Evolutionary conservation across 2,113 vertebrate species (phyloP).

Genomic region (Plectropomus leopardus): DNA sequence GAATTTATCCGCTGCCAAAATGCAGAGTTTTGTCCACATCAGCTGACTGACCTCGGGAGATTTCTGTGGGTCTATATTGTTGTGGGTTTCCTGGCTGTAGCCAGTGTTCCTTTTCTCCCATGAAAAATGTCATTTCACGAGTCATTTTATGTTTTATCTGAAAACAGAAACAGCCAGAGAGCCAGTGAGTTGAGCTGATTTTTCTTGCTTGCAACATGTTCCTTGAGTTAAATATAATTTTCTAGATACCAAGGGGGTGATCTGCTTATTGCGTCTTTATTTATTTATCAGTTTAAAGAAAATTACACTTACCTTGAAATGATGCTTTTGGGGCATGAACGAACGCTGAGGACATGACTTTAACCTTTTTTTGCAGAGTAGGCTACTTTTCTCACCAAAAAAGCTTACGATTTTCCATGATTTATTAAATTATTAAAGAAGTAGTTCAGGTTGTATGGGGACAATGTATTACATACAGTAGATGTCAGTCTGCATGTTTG

Average conservation of each 20-base stretch:
- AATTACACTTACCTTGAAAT: background rate
- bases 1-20: conserved; percentile 56
- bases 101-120: background rate
- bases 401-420: conserved; percentile 5
- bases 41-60: conserved; percentile 69
- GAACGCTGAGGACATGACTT: too few relatives aligned
- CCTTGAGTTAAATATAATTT: background rate
- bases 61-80: conserved; percentile 20
- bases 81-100: background rate
- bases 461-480: too few relatives aligned
- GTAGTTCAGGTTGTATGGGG: too few relatives aligned
- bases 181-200: background rate
- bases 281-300: too few relatives aligned
- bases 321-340: background rate
- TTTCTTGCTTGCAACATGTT: background rate
- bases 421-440: background rate
- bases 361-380: background rate
- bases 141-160: background rate
- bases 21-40: conserved; percentile 62
- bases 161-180: background rate
- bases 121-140: background rate
- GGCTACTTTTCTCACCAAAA: background rate
- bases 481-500: too few relatives aligned
- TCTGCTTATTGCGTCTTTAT: background rate
- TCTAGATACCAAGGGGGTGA: background rate